phyloP scores from a whole-genome alignment of 1,140 invertebrate genomes.

The Steinernema khuongi region DNA sequence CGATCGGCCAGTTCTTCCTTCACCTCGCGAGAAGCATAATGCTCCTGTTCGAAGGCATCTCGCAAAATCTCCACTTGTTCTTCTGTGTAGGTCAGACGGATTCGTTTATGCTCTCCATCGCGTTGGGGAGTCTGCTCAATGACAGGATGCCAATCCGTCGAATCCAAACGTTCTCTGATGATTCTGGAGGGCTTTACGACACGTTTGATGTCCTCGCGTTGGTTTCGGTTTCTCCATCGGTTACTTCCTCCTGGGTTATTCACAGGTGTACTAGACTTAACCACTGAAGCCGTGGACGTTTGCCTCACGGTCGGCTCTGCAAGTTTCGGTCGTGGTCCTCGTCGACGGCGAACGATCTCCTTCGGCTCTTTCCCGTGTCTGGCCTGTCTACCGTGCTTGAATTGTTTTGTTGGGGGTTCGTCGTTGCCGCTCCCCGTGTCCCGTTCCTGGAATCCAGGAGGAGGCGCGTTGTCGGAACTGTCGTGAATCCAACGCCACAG shows the following conservation, averaged over 20 bases:
- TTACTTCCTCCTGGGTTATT: not conserved
- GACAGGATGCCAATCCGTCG: not conserved
- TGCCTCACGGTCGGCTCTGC: not conserved
- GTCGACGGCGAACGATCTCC: not conserved
- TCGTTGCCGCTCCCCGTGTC: not conserved
- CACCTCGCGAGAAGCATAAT: not conserved
- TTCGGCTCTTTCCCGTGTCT: not conserved
- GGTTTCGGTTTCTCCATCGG: not conserved
- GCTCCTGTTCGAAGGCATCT: not conserved
- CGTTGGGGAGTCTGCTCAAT: not conserved
- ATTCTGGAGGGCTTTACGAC: not conserved
- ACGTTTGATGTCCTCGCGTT: not conserved
- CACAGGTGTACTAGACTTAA: no score
- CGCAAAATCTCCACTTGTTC: not conserved
- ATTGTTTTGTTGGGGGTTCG: no score
- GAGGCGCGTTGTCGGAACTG: not conserved
- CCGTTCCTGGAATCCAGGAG: not conserved
- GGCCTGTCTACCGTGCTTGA: no score
- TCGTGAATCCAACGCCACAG: slow-evolving; percentile 9
- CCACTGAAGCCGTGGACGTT: no score
- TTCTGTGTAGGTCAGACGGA: not conserved
- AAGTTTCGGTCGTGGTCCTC: not conserved
- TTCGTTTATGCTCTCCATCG: not conserved
- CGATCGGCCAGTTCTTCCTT: not conserved
- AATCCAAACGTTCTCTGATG: not conserved